Conservation (phyloP, 2,113 vertebrate species). For the Salvelinus namaycush region DNA sequence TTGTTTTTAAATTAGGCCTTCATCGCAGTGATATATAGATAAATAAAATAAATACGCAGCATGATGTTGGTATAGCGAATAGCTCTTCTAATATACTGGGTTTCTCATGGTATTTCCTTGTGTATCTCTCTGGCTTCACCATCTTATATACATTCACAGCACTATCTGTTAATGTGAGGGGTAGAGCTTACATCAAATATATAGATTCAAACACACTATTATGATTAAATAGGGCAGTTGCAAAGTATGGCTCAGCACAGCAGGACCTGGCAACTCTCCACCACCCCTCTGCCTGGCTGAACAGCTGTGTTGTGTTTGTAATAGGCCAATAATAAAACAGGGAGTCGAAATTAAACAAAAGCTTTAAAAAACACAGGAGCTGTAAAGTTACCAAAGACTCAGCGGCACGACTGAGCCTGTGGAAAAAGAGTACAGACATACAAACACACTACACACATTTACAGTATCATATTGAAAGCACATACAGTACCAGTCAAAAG, state of each 20-base stretch:
- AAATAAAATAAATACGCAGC: conserved; percentile 41
- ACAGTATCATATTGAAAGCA: conserved; percentile 14
- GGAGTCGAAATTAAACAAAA: conserved; percentile 84
- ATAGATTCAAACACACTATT: conserved; percentile 58
- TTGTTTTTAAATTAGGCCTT: conserved; percentile 29
- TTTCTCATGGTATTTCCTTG: not conserved
- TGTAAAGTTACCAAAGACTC: conserved; percentile 58
- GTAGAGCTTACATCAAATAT: conserved; percentile 35
- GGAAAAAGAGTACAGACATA: conserved; percentile 45
- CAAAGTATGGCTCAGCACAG: conserved; percentile 63
- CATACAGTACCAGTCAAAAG: not conserved
- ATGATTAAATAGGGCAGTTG: conserved; percentile 57
- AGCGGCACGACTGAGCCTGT: conserved; percentile 52
- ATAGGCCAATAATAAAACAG: conserved; percentile 83
- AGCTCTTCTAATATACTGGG: too few species aligned
- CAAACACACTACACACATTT: conserved; percentile 36
- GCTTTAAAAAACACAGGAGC: conserved; percentile 55
- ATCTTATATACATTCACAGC: not conserved
- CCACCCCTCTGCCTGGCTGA: conserved; percentile 64
- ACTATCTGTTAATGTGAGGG: not conserved
- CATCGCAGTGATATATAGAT: conserved; percentile 37
- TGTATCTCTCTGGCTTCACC: not conserved
- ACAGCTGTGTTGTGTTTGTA: conserved; percentile 83
- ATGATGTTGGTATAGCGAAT: conserved; percentile 22
- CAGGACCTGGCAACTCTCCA: conserved; percentile 70